These are phyloP conservation scores for Uropsilus gracilis DNA, from an alignment of 2,113 vertebrate species.

Conservation along the genomic window DNA sequence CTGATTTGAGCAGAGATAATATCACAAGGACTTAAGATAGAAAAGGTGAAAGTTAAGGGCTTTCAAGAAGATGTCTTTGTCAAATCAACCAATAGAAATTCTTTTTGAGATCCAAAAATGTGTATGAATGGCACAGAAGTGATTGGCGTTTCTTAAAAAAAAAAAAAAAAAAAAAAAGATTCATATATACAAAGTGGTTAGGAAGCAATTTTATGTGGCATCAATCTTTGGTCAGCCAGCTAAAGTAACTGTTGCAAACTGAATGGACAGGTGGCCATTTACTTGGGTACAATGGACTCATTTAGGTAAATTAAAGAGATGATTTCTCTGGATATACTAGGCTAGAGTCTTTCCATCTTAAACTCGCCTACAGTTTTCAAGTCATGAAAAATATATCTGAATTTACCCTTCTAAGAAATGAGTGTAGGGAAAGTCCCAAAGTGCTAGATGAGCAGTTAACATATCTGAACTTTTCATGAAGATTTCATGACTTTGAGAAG, in stretches of 20 bases:
- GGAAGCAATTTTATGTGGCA: neutral
- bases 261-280: neutral
- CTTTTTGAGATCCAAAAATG: neutral
- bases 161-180: neutral
- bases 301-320: neutral
- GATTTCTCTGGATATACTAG: neutral
- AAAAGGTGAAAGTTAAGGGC: neutral
- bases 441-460: constrained; percentile 34
- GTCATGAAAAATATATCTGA: constrained; percentile 31
- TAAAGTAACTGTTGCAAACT: neutral
- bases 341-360: neutral
- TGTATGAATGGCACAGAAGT: neutral
- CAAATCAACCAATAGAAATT: neutral
- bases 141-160: neutral
- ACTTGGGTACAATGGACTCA: neutral
- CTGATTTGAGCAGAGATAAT: neutral
- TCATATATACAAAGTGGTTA: neutral
- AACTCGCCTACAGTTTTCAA: neutral
- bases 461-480: constrained; percentile 58
- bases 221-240: neutral
- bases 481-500: constrained; percentile 25
- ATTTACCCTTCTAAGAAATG: constrained; percentile 45
- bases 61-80: neutral
- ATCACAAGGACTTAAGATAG: neutral
- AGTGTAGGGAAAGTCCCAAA: constrained; percentile 35